Base-by-base conservation (phyloP, 2,113 vertebrate genomes). In the Boulengeromyrus knoepffleri region DNA sequence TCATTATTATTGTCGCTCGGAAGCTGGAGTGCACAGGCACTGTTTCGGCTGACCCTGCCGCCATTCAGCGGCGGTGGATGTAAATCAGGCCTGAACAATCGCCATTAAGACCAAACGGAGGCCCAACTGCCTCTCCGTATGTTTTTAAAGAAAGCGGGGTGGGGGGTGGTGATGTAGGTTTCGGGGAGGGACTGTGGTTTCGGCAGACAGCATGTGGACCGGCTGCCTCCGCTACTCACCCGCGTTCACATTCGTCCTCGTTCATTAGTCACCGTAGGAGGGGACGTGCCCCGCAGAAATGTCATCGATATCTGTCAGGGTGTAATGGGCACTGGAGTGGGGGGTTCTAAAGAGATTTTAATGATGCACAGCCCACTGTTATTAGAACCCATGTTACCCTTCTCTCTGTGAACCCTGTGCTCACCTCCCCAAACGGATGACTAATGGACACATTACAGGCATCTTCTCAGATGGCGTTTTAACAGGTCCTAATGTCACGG, bases 321-420 rank as follows among this genome's bases (percentile, higher is more conserved):
- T 87, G 0, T 92, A 89, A 92, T 74, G 91, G 93, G 93, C 74
- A 90, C 86, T 12, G 88, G 19, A 50, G 74, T 39, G 46, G 70
- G 90, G 58, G 49, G 85, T 17, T 36, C 91, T 95, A 95, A 95
- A 93, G 94, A 95, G 93, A 49, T 92, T 95, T 95, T 95, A 95
- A 96, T 94, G 95, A 94, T 90, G 91, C 93, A 92, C 89, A 92
- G 88, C 90, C 89, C 80, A 90, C 84, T 46, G 88, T 74, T 92
- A 91, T 92, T 90, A 88, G 90, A 92, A 58, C 90, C 90, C 80
- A 42, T 85, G 90, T 89, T 42, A 52, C 10, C 17, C 19, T 45
- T 88, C 87, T 88, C 56, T 17, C 42, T 19, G 53, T 39, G 17
- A 58, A 62, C 87, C n/a, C 24, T 17, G 24, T 52, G n/a, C 45